A percentile compares a stretch with the other conserved stretches of the same genome.
Conservation (phyloP, 2,888 invertebrate species). For the Drosophila emarginata region DNA sequence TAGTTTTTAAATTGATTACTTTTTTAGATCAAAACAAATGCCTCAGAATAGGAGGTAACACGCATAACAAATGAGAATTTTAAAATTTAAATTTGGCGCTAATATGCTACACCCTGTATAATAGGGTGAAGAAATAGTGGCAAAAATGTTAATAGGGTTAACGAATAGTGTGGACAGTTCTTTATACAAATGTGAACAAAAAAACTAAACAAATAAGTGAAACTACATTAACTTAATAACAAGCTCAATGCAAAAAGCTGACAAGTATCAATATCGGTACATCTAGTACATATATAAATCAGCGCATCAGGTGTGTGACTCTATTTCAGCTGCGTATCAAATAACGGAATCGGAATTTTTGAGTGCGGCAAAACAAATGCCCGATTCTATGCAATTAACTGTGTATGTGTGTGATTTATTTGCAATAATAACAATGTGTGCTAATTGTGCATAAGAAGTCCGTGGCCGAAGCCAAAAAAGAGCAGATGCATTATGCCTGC, state of each 20-base stretch:
- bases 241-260: background rate
- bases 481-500: slow-evolving; percentile 31
- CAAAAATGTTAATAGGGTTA: background rate
- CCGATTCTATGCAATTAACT: background rate
- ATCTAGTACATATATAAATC: background rate
- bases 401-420: background rate
- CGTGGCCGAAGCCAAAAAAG: slow-evolving; percentile 2
- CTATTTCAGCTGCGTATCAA: background rate
- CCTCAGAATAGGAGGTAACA: too few relatives aligned
- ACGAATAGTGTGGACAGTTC: background rate
- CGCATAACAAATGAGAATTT: too few relatives aligned
- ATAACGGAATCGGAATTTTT: background rate
- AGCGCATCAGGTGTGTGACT: background rate
- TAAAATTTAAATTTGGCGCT: background rate
- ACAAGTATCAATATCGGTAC: background rate
- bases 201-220: slow-evolving; percentile 4
- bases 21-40: too few relatives aligned
- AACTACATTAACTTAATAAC: background rate
- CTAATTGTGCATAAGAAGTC: slow-evolving; percentile 16
- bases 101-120: background rate
- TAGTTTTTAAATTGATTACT: too few relatives aligned
- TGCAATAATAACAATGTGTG: slow-evolving; percentile 1
- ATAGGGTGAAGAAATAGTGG: background rate
- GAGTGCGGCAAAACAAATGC: background rate
- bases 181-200: background rate